Evolutionary conservation across 2,113 vertebrate genomes (phyloP).

Genomic region (Larimichthys crocea): DNA sequence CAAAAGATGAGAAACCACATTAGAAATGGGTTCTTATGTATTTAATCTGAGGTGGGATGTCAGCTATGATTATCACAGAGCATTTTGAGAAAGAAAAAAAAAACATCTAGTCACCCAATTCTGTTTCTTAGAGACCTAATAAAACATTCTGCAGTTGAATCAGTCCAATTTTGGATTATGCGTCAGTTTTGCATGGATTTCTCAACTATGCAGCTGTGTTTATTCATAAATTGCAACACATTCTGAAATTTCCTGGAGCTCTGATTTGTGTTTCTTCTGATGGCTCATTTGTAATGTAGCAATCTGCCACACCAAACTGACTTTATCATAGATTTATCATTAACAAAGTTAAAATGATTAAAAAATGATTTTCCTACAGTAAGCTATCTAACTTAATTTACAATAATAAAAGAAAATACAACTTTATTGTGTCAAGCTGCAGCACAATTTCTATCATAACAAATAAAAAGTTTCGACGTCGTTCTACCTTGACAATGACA

Average conservation of each 20-base stretch:
- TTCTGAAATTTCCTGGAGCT: background rate
- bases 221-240: background rate
- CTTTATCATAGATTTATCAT: background rate
- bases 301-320: background rate
- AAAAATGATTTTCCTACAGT: background rate
- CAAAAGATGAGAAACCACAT: background rate
- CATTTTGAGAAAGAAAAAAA: background rate
- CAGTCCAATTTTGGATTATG: background rate
- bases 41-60: background rate
- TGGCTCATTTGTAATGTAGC: background rate
- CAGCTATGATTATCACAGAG: background rate
- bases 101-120: background rate
- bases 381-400: background rate
- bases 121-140: background rate
- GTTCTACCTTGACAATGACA: conserved; percentile 50
- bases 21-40: background rate
- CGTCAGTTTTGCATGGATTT: background rate
- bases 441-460: background rate
- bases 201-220: background rate
- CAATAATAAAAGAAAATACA: background rate
- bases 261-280: background rate
- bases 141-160: background rate
- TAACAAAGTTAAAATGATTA: background rate
- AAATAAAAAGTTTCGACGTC: background rate
- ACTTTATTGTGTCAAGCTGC: background rate